phyloP scores from a whole-genome alignment of 2,888 invertebrate species.

The Ophioninae sp. region DNA sequence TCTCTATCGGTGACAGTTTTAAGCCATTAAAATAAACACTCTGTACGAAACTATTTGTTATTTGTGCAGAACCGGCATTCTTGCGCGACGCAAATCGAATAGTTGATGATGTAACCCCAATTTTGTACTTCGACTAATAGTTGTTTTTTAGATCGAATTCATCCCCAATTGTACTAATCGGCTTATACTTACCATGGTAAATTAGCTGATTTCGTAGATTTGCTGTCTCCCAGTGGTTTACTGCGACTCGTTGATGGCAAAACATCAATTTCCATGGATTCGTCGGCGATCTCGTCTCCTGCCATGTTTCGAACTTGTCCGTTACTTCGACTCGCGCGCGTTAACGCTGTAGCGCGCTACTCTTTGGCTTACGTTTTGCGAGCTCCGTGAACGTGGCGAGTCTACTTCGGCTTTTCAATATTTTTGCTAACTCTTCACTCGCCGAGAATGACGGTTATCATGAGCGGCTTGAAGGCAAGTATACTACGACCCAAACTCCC shows the following conservation, averaged over 20 bases:
- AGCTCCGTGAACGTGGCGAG: too few relatives aligned
- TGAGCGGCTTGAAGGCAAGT: too few relatives aligned
- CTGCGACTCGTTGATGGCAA: slow-evolving; percentile 70
- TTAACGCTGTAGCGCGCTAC: too few relatives aligned
- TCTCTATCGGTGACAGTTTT: background rate
- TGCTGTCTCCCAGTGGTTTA: slow-evolving; percentile 54
- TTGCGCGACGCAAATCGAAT: background rate
- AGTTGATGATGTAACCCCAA: slow-evolving; percentile 6
- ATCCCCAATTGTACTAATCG: background rate
- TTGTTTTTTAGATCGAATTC: background rate
- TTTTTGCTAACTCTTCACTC: too few relatives aligned
- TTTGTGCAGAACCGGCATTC: background rate
- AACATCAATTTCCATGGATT: slow-evolving; percentile 72
- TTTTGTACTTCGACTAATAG: background rate
- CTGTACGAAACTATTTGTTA: background rate
- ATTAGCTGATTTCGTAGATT: slow-evolving; percentile 64
- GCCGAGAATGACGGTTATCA: too few relatives aligned
- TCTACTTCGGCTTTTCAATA: too few relatives aligned
- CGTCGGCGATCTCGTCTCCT: slow-evolving; percentile 55
- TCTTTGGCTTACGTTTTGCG: too few relatives aligned
- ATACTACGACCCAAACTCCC: too few relatives aligned
- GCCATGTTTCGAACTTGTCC: slow-evolving; percentile 65
- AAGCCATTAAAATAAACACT: background rate
- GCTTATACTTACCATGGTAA: slow-evolving; percentile 72
- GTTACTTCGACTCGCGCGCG: background rate